These are phyloP conservation scores for Blennius ocellaris DNA, from an alignment of 2,113 vertebrate species.

Conservation along the genomic window DNA sequence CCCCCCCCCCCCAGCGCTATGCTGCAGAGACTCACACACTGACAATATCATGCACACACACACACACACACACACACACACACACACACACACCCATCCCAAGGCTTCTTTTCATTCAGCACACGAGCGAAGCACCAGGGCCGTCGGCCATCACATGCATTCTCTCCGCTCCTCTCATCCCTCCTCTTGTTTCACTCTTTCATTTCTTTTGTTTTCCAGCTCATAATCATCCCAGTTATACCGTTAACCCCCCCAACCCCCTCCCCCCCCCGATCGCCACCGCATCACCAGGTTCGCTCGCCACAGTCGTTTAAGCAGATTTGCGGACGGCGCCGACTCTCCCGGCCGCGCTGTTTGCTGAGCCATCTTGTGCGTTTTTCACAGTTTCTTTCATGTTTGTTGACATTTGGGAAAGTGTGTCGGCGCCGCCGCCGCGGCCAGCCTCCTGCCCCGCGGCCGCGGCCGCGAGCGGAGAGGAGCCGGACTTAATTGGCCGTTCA, in stretches of 20 bases:
- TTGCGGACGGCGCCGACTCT: slow-evolving; percentile 32
- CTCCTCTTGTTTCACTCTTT: background rate
- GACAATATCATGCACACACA: slow-evolving; percentile 12
- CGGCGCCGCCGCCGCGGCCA: slow-evolving; percentile 52
- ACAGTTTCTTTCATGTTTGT: slow-evolving; percentile 61
- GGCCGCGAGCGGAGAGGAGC: slow-evolving; percentile 36
- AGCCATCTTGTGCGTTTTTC: slow-evolving; percentile 56
- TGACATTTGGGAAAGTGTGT: slow-evolving; percentile 71
- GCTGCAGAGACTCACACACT: slow-evolving; percentile 59
- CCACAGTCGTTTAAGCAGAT: slow-evolving; percentile 3
- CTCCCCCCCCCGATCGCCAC: background rate
- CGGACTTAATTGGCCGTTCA: slow-evolving; percentile 68
- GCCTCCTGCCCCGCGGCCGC: slow-evolving; percentile 38
- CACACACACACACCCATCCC: slow-evolving; percentile 9
- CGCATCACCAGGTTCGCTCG: background rate
- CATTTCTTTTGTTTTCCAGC: background rate
- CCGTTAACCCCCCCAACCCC: background rate
- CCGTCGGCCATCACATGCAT: slow-evolving; percentile 65
- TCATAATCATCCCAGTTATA: background rate
- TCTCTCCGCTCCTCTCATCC: slow-evolving; percentile 46
- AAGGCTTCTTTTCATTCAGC: slow-evolving; percentile 73
- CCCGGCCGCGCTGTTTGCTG: slow-evolving; percentile 21
- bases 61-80: slow-evolving; percentile 15
- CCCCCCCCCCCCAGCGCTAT: slow-evolving; percentile 46
- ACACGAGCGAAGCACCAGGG: slow-evolving; percentile 66